These are phyloP conservation scores for Bungarus multicinctus DNA, from an alignment of 2,113 vertebrate species.

Conservation along the genomic window DNA sequence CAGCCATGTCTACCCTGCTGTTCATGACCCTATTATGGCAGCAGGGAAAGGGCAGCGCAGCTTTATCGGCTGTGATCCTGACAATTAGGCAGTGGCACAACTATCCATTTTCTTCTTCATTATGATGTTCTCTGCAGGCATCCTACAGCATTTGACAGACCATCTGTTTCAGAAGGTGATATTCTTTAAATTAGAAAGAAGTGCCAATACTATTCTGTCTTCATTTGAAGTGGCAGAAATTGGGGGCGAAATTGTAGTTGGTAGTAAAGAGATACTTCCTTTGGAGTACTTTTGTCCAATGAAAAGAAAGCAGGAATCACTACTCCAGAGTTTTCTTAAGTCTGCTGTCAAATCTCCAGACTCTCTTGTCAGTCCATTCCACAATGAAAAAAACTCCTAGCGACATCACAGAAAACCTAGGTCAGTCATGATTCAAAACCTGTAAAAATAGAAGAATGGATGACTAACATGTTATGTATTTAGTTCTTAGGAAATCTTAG, in stretches of 20 bases:
- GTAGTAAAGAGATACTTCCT: not conserved
- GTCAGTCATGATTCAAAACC: slow-evolving; percentile 73
- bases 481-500: slow-evolving; percentile 67
- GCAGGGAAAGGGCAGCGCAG: slow-evolving; percentile 45
- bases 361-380: slow-evolving; percentile 48
- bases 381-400: slow-evolving; percentile 36
- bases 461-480: slow-evolving; percentile 71
- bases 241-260: not conserved
- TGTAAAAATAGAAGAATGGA: slow-evolving; percentile 76
- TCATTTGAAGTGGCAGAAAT: slow-evolving; percentile 36
- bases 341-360: slow-evolving; percentile 43
- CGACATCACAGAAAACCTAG: slow-evolving; percentile 52
- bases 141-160: slow-evolving; percentile 55
- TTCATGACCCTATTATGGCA: slow-evolving; percentile 54
- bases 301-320: slow-evolving; percentile 32
- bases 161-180: slow-evolving; percentile 50
- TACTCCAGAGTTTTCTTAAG: slow-evolving; percentile 18
- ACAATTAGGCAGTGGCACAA: slow-evolving; percentile 50
- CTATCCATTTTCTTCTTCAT: slow-evolving; percentile 68
- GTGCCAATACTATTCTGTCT: slow-evolving; percentile 22
- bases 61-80: slow-evolving; percentile 54
- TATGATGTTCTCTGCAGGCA: slow-evolving; percentile 55
- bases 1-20: slow-evolving; percentile 75
- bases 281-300: slow-evolving; percentile 42
- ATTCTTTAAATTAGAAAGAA: slow-evolving; percentile 46